Percentiles rank a stretch among this genome's conserved stretches.
These are phyloP conservation scores for Trilocha varians DNA, from an alignment of 2,888 invertebrate species.

Conservation along the genomic window DNA sequence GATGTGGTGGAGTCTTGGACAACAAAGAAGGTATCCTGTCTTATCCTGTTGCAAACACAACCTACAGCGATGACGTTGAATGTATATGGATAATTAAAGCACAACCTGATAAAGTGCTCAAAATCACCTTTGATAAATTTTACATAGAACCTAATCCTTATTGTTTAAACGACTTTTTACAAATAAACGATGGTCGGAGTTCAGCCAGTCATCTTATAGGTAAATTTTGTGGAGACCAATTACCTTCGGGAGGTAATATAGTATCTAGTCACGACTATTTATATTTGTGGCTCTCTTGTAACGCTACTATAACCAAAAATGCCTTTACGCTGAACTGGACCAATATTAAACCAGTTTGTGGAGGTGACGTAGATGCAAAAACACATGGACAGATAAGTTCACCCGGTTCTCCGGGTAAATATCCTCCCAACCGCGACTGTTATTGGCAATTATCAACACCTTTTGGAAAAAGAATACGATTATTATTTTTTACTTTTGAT, in stretches of 20 bases:
- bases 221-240: slow-evolving; percentile 82
- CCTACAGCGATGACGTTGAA: slow-evolving; percentile 76
- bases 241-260: slow-evolving; percentile 81
- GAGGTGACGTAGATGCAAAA: slow-evolving; percentile 74
- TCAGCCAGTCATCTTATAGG: slow-evolving; percentile 82
- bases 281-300: slow-evolving; percentile 88
- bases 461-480: slow-evolving; percentile 82
- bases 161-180: slow-evolving; percentile 80
- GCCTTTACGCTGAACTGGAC: slow-evolving; percentile 89
- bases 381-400: slow-evolving; percentile 84
- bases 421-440: slow-evolving; percentile 89
- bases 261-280: slow-evolving; percentile 83
- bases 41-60: slow-evolving; percentile 72
- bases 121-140: slow-evolving; percentile 85
- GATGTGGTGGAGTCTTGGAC: slow-evolving; percentile 55
- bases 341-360: slow-evolving; percentile 81
- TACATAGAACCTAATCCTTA: slow-evolving; percentile 78
- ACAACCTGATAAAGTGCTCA: slow-evolving; percentile 78
- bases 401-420: slow-evolving; percentile 91
- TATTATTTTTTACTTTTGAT: slow-evolving; percentile 85
- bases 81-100: slow-evolving; percentile 89
- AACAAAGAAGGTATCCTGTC: slow-evolving; percentile 75
- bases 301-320: slow-evolving; percentile 73
- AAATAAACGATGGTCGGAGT: slow-evolving; percentile 89
- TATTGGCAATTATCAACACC: slow-evolving; percentile 81